Conservation (phyloP, 2,888 invertebrate genomes). For the Cryptosula pallasiana region DNA sequence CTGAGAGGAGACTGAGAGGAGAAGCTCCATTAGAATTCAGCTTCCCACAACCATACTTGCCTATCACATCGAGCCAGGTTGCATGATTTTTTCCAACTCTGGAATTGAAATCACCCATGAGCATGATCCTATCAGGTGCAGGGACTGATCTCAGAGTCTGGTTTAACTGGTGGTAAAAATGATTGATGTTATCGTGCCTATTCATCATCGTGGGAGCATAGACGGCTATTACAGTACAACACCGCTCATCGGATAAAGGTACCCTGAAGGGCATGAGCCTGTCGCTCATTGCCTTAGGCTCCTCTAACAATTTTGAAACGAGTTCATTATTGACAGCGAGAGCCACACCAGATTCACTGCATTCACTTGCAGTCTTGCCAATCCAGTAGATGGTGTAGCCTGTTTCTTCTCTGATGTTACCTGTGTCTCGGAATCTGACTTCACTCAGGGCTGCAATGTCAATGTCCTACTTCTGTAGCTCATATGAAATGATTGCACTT, state of each 20-base stretch:
- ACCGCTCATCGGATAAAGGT: not conserved
- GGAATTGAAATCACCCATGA: conserved; percentile 27
- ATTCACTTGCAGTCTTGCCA: conserved; percentile 4
- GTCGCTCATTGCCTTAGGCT: conserved; percentile 8
- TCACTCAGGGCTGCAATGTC: conserved; percentile 11
- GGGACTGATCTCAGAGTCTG: conserved; percentile 5
- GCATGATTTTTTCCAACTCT: conserved; percentile 25
- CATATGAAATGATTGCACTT: conserved; percentile 7
- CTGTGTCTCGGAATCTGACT: not conserved
- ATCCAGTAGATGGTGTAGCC: conserved; percentile 25
- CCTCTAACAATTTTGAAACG: conserved; percentile 11
- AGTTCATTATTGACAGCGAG: conserved; percentile 22
- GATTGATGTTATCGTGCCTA: not conserved
- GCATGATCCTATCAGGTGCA: conserved; percentile 25
- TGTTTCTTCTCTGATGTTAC: conserved; percentile 19
- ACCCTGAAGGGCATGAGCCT: conserved; percentile 24
- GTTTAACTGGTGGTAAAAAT: conserved; percentile 5
- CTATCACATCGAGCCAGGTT: conserved; percentile 26
- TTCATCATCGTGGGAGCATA: conserved; percentile 20
- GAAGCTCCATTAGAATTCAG: conserved; percentile 23
- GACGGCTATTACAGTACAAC: not conserved
- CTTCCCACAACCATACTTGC: conserved; percentile 19
- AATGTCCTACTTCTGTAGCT: conserved; percentile 1
- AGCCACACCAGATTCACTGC: conserved; percentile 23
- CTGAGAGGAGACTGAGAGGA: conserved; percentile 10